Conservation (phyloP, 2,797 vertebrate genomes). For the Scolopax rusticola region DNA sequence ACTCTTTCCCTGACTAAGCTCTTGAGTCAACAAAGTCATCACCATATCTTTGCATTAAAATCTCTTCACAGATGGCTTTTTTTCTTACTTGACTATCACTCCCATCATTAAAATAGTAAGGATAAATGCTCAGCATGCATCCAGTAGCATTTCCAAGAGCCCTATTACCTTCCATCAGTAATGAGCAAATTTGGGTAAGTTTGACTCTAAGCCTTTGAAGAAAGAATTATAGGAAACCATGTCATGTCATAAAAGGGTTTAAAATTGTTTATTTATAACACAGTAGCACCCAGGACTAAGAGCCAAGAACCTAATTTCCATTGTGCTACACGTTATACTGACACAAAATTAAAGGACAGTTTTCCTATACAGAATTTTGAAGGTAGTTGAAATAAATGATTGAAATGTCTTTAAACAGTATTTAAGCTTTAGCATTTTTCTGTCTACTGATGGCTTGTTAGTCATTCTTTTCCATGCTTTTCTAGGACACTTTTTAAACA, state of each 20-base stretch:
- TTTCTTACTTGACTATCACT: background rate
- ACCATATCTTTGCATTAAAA: background rate
- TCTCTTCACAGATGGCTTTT: background rate
- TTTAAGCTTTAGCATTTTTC: background rate
- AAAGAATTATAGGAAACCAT: background rate
- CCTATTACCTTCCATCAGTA: background rate
- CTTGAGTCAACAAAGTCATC: background rate
- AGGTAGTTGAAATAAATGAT: background rate
- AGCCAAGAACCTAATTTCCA: background rate
- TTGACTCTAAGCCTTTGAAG: background rate
- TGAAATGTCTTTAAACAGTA: background rate
- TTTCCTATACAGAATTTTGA: background rate
- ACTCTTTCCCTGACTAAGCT: background rate
- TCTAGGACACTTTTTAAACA: background rate
- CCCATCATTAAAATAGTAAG: constrained; percentile 1
- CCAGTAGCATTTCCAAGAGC: background rate
- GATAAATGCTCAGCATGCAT: background rate
- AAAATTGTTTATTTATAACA: background rate
- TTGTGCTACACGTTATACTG: background rate
- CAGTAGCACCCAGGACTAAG: background rate
- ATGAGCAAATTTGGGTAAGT: background rate
- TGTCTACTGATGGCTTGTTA: background rate
- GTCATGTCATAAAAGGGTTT: background rate
- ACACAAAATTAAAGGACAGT: background rate
- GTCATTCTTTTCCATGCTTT: background rate